These are phyloP conservation scores for Melanocharis versteri DNA, from an alignment of 2,113 vertebrate species.

Conservation along the genomic window DNA sequence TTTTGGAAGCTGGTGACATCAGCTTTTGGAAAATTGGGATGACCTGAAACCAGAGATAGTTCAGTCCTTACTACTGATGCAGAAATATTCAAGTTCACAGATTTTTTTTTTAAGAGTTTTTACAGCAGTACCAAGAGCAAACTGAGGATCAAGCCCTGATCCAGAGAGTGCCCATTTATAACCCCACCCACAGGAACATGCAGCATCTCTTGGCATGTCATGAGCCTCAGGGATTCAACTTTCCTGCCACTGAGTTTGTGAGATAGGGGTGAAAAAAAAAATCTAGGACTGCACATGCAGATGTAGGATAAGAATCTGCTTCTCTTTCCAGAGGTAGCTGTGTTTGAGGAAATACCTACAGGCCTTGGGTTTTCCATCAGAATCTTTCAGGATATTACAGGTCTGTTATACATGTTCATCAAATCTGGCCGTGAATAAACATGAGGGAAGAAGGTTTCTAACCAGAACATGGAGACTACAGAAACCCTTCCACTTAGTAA, in stretches of 20 bases:
- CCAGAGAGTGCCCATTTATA: background rate
- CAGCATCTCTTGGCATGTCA: background rate
- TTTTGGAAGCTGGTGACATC: background rate
- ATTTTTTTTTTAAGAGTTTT: background rate
- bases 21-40: background rate
- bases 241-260: background rate
- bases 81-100: background rate
- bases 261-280: fast-evolving
- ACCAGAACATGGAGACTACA: background rate
- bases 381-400: background rate
- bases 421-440: background rate
- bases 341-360: background rate
- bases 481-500: background rate
- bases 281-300: background rate
- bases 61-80: background rate
- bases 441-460: background rate
- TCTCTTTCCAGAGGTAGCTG: background rate
- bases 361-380: background rate
- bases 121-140: background rate
- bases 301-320: background rate
- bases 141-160: background rate
- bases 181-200: too few species aligned
- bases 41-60: background rate
- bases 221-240: background rate
- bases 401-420: background rate